Conservation (phyloP, 2,113 vertebrate species). For the Asarcornis scutulata region DNA sequence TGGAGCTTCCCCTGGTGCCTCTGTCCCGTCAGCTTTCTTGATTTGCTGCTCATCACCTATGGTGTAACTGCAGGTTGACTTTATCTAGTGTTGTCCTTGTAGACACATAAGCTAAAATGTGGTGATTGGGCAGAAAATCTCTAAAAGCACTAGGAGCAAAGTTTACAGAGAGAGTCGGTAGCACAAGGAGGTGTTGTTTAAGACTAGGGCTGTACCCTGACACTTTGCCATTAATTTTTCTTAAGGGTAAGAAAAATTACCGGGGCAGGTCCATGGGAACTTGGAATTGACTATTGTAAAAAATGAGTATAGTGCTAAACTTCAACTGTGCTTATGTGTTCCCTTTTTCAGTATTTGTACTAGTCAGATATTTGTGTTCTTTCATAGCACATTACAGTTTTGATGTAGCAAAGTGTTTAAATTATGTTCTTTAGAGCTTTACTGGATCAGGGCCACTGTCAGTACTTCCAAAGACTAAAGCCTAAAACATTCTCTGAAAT, state of each 20-base stretch:
- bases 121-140: neutral
- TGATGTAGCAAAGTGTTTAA: neutral
- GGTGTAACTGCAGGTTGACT: neutral
- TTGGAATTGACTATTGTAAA: neutral
- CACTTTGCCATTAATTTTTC: neutral
- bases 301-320: neutral
- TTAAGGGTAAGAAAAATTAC: neutral
- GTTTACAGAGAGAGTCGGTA: neutral
- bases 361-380: constrained; percentile 21
- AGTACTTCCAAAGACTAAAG: constrained; percentile 54
- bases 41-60: neutral
- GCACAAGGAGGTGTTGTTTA: neutral
- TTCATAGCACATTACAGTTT: constrained; percentile 7
- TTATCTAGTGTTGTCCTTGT: neutral
- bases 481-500: constrained; percentile 41
- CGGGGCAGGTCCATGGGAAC: neutral
- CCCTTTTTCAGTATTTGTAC: neutral
- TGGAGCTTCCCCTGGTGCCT: neutral
- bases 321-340: neutral
- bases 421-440: constrained; percentile 41
- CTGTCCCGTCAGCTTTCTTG: neutral
- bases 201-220: neutral
- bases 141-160: neutral
- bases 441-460: constrained; percentile 54
- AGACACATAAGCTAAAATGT: neutral